phyloP scores from a whole-genome alignment of 2,797 vertebrate genomes.

The Tokudaia muenninki region DNA sequence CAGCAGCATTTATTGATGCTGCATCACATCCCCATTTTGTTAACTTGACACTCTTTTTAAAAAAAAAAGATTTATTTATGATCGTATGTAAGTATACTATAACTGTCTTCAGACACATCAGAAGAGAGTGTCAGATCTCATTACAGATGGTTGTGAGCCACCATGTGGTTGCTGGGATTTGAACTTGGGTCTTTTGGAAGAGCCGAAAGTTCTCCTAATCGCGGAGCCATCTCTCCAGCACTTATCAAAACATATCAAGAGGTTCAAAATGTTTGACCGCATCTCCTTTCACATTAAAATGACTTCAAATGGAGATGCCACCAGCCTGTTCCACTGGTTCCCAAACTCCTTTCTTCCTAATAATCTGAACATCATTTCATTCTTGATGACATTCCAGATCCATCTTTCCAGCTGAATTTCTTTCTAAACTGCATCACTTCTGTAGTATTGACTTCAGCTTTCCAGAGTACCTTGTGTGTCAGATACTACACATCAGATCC shows the following conservation, averaged over 20 bases:
- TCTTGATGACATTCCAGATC: background rate
- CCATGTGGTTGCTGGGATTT: too few species aligned
- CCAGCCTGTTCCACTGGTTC: background rate
- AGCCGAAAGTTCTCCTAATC: too few species aligned
- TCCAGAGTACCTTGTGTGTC: background rate
- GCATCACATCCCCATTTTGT: background rate
- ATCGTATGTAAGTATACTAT: too few species aligned
- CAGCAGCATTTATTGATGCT: background rate
- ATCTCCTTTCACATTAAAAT: constrained; percentile 23
- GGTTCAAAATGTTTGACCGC: background rate
- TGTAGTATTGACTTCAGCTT: background rate
- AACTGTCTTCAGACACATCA: too few species aligned
- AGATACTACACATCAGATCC: background rate
- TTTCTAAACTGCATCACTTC: background rate
- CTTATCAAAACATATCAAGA: background rate
- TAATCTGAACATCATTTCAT: background rate
- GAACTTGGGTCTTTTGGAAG: too few species aligned
- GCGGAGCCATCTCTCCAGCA: too few species aligned
- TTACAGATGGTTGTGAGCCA: too few species aligned
- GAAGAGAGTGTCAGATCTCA: too few species aligned
- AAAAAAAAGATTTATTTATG: too few species aligned
- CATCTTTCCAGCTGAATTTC: background rate
- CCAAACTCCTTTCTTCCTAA: background rate
- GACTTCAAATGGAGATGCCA: background rate
- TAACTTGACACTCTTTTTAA: background rate